Conservation (phyloP, 2,113 vertebrate species). For the Capreolus pygargus region DNA sequence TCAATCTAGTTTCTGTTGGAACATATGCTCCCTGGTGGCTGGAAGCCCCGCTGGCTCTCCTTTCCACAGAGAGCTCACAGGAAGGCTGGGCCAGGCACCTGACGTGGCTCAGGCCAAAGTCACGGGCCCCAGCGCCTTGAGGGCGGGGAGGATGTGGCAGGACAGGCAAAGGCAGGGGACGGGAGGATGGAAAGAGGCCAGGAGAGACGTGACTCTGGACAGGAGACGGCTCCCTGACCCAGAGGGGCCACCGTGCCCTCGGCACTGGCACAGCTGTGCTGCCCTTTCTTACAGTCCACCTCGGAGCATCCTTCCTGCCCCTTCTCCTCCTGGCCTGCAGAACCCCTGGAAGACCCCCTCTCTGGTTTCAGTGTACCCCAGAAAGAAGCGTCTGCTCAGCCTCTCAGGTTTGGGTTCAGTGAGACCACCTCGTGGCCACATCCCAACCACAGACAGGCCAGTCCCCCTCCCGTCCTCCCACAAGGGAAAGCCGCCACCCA, state of each 20-base stretch:
- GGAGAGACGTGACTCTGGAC: background rate
- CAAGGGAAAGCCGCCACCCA: background rate
- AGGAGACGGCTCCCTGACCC: no score
- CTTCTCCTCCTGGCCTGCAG: background rate
- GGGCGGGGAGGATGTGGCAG: background rate
- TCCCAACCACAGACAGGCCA: background rate
- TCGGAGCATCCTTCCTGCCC: background rate
- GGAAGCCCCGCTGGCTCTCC: background rate
- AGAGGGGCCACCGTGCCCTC: background rate
- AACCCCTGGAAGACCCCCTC: background rate
- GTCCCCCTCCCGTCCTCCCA: background rate
- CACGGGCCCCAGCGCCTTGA: background rate
- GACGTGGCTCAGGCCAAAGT: background rate
- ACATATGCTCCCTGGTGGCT: background rate
- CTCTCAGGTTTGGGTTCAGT: background rate
- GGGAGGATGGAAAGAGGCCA: background rate
- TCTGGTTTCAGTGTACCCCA: rapidly evolving
- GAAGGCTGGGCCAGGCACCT: background rate
- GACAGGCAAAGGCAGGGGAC: background rate
- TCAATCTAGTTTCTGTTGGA: constrained; percentile 4
- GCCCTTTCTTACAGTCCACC: background rate
- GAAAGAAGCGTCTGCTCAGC: background rate
- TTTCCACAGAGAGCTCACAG: background rate
- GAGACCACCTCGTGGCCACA: background rate
- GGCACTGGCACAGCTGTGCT: background rate